phyloP scores from a whole-genome alignment of 2,113 vertebrate species.

The Calonectris borealis region DNA sequence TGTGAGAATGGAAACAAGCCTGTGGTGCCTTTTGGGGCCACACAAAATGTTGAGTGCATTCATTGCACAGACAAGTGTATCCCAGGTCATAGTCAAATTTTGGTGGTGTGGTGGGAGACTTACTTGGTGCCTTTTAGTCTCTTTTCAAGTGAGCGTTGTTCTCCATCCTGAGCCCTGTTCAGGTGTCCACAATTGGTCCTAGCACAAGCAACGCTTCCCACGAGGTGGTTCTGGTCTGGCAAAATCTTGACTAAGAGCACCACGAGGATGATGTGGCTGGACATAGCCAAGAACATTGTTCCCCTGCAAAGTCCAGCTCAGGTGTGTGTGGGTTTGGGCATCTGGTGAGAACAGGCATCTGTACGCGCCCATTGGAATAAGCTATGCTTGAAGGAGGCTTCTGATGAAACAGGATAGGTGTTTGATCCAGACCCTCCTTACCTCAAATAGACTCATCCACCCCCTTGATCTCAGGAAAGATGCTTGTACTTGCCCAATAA shows the following conservation, averaged over 20 bases:
- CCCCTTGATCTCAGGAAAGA: not conserved
- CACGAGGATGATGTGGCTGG: not conserved
- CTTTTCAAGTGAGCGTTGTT: not conserved
- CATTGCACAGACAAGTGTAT: not conserved
- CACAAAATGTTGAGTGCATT: not conserved
- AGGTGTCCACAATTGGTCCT: not conserved
- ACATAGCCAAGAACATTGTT: not conserved
- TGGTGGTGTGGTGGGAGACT: not conserved
- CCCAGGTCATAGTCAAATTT: not conserved
- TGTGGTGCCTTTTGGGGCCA: not conserved
- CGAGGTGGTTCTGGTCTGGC: not conserved
- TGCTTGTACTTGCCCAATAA: not conserved
- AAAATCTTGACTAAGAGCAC: not conserved
- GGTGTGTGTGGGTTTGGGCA: not conserved
- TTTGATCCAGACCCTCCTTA: not conserved
- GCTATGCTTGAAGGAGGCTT: accelerated
- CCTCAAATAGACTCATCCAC: not conserved
- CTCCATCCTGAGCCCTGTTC: not conserved
- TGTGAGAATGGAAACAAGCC: not conserved
- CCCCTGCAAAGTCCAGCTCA: not conserved
- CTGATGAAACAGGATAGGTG: not conserved
- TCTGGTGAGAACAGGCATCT: not conserved
- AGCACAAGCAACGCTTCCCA: not conserved
- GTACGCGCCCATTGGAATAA: accelerated
- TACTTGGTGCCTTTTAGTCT: not conserved